Evolutionary conservation across 2,797 vertebrate species (phyloP).

Genomic region (Sebastes reedi): DNA sequence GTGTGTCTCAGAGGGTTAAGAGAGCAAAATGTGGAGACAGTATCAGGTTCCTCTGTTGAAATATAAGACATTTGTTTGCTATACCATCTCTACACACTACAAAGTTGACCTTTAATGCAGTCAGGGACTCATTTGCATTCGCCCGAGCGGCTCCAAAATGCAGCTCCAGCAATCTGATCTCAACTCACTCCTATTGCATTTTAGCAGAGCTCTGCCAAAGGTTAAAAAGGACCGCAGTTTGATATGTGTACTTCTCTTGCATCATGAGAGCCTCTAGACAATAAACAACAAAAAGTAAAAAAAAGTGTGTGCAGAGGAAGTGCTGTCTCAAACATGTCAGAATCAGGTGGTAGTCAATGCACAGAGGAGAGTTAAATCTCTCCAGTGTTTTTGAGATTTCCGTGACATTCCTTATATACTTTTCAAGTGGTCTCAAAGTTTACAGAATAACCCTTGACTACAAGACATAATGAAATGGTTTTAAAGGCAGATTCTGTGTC

Average conservation of each 20-base stretch:
- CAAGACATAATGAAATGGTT: neutral
- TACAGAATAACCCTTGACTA: neutral
- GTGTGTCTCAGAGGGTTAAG: too few relatives aligned
- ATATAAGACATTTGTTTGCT: neutral
- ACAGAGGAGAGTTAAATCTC: neutral
- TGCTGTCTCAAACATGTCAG: neutral
- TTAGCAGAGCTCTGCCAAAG: neutral
- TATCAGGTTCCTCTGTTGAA: neutral
- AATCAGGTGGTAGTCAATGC: neutral
- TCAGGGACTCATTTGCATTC: conserved; percentile 13
- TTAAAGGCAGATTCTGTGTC: neutral
- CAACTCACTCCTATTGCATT: neutral
- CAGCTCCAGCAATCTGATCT: conserved; percentile 1
- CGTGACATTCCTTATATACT: neutral
- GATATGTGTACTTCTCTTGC: neutral
- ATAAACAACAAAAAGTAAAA: neutral
- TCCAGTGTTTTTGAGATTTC: neutral
- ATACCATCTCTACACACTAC: neutral
- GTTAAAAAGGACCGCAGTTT: neutral
- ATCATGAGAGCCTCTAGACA: neutral
- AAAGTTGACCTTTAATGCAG: conserved; percentile 12
- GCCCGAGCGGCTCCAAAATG: neutral
- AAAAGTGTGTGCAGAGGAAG: neutral
- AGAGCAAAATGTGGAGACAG: too few relatives aligned
- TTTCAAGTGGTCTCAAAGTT: neutral